Conservation (phyloP, 30 jellyfish, hydroid and myxozoan species). For the Hydractinia symbiolongicarpus region DNA sequence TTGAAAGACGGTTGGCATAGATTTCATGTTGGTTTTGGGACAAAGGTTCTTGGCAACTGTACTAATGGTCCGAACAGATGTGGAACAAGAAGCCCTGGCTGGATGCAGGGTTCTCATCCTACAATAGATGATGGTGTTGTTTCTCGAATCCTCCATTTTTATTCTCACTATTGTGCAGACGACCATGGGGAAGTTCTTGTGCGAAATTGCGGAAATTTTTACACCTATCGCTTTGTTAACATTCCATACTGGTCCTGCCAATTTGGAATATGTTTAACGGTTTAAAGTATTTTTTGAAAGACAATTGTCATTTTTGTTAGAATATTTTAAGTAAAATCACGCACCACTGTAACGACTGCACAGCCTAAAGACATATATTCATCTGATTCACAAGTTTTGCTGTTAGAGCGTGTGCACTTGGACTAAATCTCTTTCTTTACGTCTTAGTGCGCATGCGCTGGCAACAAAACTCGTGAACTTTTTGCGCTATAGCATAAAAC, state of each 20-base stretch:
- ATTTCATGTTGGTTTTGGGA: not conserved
- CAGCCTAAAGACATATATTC: no score
- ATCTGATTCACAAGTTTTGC: no score
- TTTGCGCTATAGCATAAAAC: no score
- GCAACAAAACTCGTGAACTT: no score
- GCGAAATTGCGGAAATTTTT: constrained; percentile 21
- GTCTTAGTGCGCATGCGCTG: no score
- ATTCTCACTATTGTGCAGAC: constrained; percentile 13
- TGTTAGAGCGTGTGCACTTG: no score
- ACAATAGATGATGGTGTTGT: not conserved
- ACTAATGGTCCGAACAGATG: not conserved
- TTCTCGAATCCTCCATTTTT: constrained; percentile 2
- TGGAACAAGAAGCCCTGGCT: constrained; percentile 22
- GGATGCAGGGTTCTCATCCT: constrained; percentile 26
- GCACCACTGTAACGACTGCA: no score
- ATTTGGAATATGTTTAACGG: constrained; percentile 4
- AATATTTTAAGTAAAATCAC: no score
- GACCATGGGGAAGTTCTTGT: constrained; percentile 14
- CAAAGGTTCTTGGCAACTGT: not conserved
- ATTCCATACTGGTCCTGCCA: constrained; percentile 28
- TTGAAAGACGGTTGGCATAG: constrained; percentile 6
- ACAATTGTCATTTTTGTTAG: no score
- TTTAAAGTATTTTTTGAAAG: not conserved
- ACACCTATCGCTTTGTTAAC: not conserved
- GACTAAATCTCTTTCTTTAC: no score